Evolutionary conservation across 2,888 invertebrate genomes (phyloP), one percentile per base, ranked within the genome.

Genomic region (Heliconius ethilla): DNA sequence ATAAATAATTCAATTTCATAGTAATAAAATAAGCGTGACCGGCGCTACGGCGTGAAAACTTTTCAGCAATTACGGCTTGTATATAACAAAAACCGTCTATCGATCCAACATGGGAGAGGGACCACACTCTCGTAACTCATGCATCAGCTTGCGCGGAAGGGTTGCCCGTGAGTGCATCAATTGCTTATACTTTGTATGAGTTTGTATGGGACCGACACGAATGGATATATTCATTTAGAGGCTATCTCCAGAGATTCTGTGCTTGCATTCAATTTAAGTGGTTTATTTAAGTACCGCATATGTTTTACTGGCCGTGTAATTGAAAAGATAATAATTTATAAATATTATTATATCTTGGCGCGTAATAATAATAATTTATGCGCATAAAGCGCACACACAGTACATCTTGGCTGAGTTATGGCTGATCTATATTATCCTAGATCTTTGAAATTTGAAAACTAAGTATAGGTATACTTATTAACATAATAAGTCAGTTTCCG

Each of bases 1-100:
- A 92, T 94, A 94, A 94, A 94, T 94, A 89, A 94, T 94, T 94
- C 94, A 94, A 94, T 94, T 94, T 93, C 91, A 93, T 93, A 92
- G 94, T 93, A 94, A 94, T 94, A 94, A 94, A 94, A 94, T 92
- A 93, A 92, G 94, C 92, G 92, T 93, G 94, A 92, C 92, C 92
- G 89, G 87, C 87, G 89, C 89, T 88, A 87, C 90, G 90, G 92
- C 92, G 93, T 92, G 94, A 94, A 93, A 94, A 93, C 92, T 93
- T 94, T 94, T 94, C 94, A 94, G 92, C 92, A 93, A 94, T 94
- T 94, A 93, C 89, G 91, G 92, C 89, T 92, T 90, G 92, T 90
- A 92, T 92, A 90, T 93, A 92, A 92, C 93, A 92, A 94, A 94
- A 94, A 92, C 90, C 91, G 87, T 87, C 87, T 90, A 90, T 87